phyloP scores from a whole-genome alignment of 2,888 invertebrate species.

The Tridacna gigas region DNA sequence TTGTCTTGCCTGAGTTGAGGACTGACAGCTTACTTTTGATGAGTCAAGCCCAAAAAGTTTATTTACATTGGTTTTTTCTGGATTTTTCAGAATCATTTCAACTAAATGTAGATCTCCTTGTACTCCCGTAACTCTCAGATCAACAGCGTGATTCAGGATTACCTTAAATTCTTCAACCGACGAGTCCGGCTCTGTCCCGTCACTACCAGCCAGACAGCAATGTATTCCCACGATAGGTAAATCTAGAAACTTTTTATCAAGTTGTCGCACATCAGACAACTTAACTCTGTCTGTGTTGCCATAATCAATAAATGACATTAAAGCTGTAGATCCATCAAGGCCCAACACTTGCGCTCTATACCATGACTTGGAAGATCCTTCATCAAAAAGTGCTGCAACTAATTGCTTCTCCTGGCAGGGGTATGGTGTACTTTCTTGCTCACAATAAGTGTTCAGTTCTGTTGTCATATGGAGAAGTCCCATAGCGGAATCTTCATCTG shows the following conservation, averaged over 20 bases:
- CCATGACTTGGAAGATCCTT: constrained; percentile 45
- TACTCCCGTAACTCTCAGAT: constrained; percentile 28
- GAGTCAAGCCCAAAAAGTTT: constrained; percentile 26
- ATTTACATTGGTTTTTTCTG: constrained; percentile 26
- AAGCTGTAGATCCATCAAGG: constrained; percentile 32
- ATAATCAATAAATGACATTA: constrained; percentile 81
- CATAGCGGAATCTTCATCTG: neutral
- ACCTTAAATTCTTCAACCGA: constrained; percentile 41
- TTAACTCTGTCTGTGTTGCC: constrained; percentile 75
- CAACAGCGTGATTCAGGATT: constrained; percentile 34
- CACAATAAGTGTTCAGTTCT: constrained; percentile 45
- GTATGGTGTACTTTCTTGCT: constrained; percentile 16
- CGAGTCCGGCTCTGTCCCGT: constrained; percentile 29
- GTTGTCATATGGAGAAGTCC: constrained; percentile 21
- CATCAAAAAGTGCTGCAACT: constrained; percentile 53
- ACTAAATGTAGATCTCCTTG: constrained; percentile 40
- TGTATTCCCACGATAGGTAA: constrained; percentile 69
- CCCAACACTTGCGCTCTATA: constrained; percentile 53
- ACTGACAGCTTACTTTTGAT: neutral
- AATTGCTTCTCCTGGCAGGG: constrained; percentile 45
- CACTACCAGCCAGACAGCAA: constrained; percentile 61
- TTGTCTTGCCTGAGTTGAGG: neutral
- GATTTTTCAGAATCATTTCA: constrained; percentile 36
- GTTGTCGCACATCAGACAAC: constrained; percentile 51
- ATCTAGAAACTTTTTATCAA: constrained; percentile 50